phyloP scores from a whole-genome alignment of 2,113 vertebrate species.

The Myrmophylax atrothorax region DNA sequence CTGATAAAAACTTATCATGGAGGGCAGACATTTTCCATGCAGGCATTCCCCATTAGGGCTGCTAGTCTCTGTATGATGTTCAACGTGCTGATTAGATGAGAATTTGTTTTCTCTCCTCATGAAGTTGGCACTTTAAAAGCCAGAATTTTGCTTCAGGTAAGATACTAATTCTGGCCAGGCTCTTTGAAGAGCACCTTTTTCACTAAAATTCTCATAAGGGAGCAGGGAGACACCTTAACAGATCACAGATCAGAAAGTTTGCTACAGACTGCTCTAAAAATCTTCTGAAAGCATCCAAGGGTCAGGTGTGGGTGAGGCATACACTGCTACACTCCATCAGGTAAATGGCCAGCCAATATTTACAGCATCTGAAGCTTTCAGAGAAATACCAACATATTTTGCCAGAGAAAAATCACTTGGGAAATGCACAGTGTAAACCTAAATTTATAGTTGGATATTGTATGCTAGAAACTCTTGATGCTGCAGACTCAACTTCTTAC shows the following conservation, averaged over 20 bases:
- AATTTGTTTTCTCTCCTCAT: neutral
- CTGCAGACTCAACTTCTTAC: neutral
- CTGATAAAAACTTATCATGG: neutral
- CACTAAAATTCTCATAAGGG: neutral
- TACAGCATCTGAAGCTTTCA: neutral
- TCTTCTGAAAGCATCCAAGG: neutral
- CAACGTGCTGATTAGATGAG: neutral
- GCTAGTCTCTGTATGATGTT: slow-evolving; percentile 3
- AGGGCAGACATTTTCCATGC: neutral
- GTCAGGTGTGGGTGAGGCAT: neutral
- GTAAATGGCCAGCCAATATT: neutral
- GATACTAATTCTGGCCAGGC: neutral
- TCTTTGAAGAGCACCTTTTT: neutral
- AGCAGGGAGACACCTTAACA: neutral
- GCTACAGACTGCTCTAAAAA: neutral
- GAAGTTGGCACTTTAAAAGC: neutral
- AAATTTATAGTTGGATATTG: neutral
- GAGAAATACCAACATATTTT: neutral
- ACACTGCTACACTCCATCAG: neutral
- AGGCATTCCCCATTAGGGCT: neutral
- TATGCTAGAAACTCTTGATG: neutral
- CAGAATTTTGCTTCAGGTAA: neutral
- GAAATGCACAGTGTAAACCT: neutral
- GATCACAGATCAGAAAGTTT: neutral
- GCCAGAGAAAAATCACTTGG: neutral